Evolutionary conservation across 1,140 invertebrate genomes (phyloP), one percentile per base, ranked within the genome.

Genomic region (Zaprionus ghesquierei): DNA sequence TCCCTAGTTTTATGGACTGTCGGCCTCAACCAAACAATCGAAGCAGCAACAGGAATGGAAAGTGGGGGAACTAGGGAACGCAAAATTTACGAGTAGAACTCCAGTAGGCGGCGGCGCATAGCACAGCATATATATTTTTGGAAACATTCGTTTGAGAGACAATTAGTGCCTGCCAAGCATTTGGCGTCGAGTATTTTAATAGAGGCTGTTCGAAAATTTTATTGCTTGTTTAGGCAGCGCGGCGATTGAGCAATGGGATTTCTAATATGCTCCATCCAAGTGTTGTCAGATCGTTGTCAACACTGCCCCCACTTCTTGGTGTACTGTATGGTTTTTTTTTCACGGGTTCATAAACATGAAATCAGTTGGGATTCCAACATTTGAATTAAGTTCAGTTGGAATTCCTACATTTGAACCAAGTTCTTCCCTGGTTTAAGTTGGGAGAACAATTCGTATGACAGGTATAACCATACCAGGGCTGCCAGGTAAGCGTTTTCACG

Each of bases 161-260:
- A 87, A 86, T 86, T 82, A 86, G 81, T 86, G 68, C 49, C 77
- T 86, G 64, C 56, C 77, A 60, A 85, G 81, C 81, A 74, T 87
- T 82, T 73, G 69, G 64, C 72, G 64, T 77, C 66, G 66, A 87
- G 70, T 89, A 51, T 63, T 74, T 70, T 69, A 62, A 69, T 74
- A 49, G 65, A 61, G 55, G 65, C 41, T 74, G 64, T 70, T 66
- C n/a, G 81, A 71, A 79, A 87, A 73, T 86, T 87, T 86, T 87
- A 86, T 86, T 86, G 71, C 50, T 82, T 65, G 71, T 70, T 77
- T 71, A 59, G 79, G 55, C 56, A 73, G 29, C 23, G 27, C 35
- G 50, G 35, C 29, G 55, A 68, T 54, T 44, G 49, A 49, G 50
- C 49, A 55, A 61, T 62, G 56, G 51, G 71, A 29, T 62, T 61